phyloP scores from a whole-genome alignment of 2,888 invertebrate species.

The Orthosia gothica region DNA sequence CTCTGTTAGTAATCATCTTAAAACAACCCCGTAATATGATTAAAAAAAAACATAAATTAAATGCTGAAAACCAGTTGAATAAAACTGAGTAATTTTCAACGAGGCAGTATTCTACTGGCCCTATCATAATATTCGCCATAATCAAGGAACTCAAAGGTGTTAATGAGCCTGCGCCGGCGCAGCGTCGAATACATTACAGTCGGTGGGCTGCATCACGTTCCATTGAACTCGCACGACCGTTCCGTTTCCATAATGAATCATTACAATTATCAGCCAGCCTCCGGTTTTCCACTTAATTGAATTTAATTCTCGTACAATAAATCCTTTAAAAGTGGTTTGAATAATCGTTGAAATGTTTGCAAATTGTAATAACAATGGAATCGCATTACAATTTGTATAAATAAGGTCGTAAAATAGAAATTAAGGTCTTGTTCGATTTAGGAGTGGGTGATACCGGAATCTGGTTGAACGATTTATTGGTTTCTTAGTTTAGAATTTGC shows the following conservation, averaged over 20 bases:
- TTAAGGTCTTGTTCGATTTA: constrained; percentile 2
- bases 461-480: not conserved
- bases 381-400: constrained; percentile 3
- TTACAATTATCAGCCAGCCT: constrained; percentile 74
- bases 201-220: constrained; percentile 76
- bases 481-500: not conserved
- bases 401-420: constrained; percentile 12
- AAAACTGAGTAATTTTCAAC: not conserved
- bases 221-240: constrained; percentile 64
- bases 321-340: constrained; percentile 56
- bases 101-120: not conserved
- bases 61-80: not conserved
- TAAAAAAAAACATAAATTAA: not conserved
- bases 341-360: constrained; percentile 49
- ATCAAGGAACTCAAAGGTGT: constrained; percentile 20
- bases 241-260: constrained; percentile 87
- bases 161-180: constrained; percentile 33
- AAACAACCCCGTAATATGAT: too few relatives aligned
- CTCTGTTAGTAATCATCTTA: too few relatives aligned
- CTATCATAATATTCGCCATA: not conserved
- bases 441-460: not conserved
- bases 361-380: constrained; percentile 33
- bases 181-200: constrained; percentile 39
- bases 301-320: constrained; percentile 71
- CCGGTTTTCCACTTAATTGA: constrained; percentile 77